These are phyloP conservation scores for Hippocampus abdominalis DNA, from an alignment of 2,113 vertebrate genomes.

Conservation along the genomic window DNA sequence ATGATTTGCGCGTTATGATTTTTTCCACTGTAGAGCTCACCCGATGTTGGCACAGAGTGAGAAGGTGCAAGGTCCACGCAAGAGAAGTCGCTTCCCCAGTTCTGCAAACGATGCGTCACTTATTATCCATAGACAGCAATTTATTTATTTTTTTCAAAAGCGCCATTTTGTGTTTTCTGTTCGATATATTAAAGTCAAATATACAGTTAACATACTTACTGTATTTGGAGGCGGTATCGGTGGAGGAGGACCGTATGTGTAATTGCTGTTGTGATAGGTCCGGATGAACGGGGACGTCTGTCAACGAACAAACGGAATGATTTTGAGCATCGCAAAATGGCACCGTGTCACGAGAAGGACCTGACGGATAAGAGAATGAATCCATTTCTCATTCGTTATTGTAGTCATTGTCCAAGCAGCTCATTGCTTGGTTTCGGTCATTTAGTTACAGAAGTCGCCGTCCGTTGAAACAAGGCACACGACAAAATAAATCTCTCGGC, in stretches of 20 bases:
- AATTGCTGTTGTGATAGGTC: constrained; percentile 80
- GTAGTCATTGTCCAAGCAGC: neutral
- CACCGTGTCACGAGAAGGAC: neutral
- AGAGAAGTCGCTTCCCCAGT: constrained; percentile 83
- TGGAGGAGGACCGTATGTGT: constrained; percentile 53
- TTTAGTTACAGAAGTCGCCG: no score
- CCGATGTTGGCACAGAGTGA: constrained; percentile 74
- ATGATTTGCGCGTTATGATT: neutral
- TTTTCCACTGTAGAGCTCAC: constrained; percentile 66
- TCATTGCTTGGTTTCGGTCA: neutral
- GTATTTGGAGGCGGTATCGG: constrained; percentile 62
- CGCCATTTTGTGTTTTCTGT: no score
- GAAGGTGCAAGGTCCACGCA: constrained; percentile 70
- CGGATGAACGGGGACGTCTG: constrained; percentile 79
- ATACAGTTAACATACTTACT: constrained; percentile 59
- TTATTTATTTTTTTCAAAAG: no score
- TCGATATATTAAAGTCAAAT: no score
- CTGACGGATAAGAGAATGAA: neutral
- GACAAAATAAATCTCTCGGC: no score
- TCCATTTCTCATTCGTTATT: neutral
- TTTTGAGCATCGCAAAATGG: neutral
- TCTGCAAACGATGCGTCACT: constrained; percentile 58
- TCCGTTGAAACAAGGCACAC: no score
- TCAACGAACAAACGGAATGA: constrained; percentile 9
- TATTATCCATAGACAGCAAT: neutral